These are phyloP conservation scores for Clarias laeviceps DNA, from an alignment of 2,797 vertebrate genomes.

Conservation along the genomic window DNA sequence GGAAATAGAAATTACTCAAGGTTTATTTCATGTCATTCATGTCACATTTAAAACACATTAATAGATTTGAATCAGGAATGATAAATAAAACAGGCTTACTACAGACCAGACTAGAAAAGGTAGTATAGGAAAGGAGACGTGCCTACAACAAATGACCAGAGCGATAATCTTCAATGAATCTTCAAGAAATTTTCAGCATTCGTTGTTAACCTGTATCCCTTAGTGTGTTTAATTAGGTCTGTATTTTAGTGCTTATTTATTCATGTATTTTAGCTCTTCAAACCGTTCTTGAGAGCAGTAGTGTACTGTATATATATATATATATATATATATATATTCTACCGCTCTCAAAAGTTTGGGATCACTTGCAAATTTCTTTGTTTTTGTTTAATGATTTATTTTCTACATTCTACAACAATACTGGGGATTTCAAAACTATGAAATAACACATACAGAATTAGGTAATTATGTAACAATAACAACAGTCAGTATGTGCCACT, in stretches of 20 bases:
- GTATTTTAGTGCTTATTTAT: neutral
- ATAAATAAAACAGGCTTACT: neutral
- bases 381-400: no score
- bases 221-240: neutral
- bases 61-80: conserved; percentile 12
- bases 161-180: neutral
- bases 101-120: neutral
- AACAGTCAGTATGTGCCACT: no score
- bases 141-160: neutral
- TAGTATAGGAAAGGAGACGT: neutral
- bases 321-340: no score
- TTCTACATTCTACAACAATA: no score
- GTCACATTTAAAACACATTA: conserved; percentile 38
- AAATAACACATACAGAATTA: no score
- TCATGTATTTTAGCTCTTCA: neutral
- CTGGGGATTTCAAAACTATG: no score
- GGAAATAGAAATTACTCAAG: conserved; percentile 51
- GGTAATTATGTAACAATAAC: no score
- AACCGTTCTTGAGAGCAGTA: no score
- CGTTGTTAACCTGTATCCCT: neutral
- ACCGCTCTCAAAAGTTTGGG: no score
- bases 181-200: neutral
- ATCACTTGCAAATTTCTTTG: no score
- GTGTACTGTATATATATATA: no score
- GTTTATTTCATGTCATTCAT: conserved; percentile 55